Evolutionary conservation across 2,797 vertebrate species (phyloP).

Genomic region (Trachops cirrhosus): DNA sequence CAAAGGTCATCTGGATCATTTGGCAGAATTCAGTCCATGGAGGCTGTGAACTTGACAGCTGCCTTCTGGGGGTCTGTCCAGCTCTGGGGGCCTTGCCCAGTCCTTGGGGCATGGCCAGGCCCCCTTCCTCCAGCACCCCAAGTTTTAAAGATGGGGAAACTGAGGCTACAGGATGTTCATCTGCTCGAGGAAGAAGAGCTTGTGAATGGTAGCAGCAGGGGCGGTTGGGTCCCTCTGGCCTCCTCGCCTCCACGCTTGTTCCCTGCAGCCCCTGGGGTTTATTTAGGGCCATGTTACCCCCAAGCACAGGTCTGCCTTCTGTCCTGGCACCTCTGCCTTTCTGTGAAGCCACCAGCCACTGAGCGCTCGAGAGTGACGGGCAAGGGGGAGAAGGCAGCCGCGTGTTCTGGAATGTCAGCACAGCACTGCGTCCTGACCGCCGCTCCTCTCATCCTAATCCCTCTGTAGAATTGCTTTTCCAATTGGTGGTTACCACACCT

Average conservation of each 20-base stretch:
- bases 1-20: accelerated
- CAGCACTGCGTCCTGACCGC: neutral
- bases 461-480: neutral
- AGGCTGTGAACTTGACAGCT: neutral
- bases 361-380: accelerated
- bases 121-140: neutral
- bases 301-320: neutral
- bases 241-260: too few relatives aligned
- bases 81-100: neutral
- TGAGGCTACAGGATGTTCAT: neutral
- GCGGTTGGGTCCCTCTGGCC: too few relatives aligned
- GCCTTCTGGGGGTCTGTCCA: neutral
- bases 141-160: too few relatives aligned
- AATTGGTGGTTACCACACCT: neutral
- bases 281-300: too few relatives aligned
- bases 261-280: neutral
- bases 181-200: too few relatives aligned
- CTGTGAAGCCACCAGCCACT: neutral
- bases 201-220: accelerated
- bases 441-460: neutral
- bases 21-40: neutral
- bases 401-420: neutral
- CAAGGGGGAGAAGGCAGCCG: accelerated
- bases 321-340: neutral
- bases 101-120: accelerated